Base-by-base conservation (phyloP, 2,888 invertebrate species). In the Drosophila imparisetae region DNA sequence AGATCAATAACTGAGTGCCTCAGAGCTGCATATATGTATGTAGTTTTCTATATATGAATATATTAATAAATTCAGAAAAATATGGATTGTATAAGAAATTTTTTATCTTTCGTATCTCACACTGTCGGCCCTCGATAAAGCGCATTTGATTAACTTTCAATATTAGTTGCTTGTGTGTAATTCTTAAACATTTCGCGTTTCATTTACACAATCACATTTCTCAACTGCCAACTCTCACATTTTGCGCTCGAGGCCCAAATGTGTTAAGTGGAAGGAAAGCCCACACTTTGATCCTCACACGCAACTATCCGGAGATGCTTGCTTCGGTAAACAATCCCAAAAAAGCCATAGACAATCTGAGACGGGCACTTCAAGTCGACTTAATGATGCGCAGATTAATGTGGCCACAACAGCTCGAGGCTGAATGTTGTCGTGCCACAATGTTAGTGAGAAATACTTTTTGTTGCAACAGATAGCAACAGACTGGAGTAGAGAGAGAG, bases 371-470 rank as follows among this genome's bases (percentile, higher is more conserved):
- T 66, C 66, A 59, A 72, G 78, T 66, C 61, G 72, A 68, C 72
- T 72, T 86, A 89, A 83, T 84, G 84, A 84, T 84, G 89, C 69
- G 60, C 84, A 81, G 84, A 83, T 84, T 89, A 89, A 84, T 86
- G 89, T 81, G 79, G 73, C 67, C 78, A 63, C 72, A 82, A 55
- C 65, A 62, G 70, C 72, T 72, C n/a, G 48, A 67, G 66, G 78
- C 72, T 29, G 30, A 67, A 66, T 49, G 54, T 29, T 54, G 77
- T 75, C 78, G 72, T 82, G 73, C 80, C 75, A 71, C 64, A 68
- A 49, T 52, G 32, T 50, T 45, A 80, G 61, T 52, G 66, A 64
- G 62, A 66, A 79, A 27, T n/a, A 32, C 58, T 71, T 75, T 69
- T 65, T 63, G 74, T 54, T 81, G 81, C 66, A 61, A 63, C 64